Percentiles rank a stretch among this genome's conserved stretches.
phyloP scores from a whole-genome alignment of 2,888 invertebrate genomes.

The Corythucha ciliata region DNA sequence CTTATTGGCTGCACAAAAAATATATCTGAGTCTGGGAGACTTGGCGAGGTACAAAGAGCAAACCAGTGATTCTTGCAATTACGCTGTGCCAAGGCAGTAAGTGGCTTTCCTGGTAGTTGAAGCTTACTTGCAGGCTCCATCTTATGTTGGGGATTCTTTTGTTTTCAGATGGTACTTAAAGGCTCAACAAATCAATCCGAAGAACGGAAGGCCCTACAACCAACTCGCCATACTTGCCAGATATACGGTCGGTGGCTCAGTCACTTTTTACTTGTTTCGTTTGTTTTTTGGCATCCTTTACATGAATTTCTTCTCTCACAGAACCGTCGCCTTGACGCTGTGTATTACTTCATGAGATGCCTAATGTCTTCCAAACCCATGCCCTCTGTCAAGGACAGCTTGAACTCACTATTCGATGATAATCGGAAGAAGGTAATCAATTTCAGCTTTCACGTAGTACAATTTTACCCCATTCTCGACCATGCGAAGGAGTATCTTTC shows the following conservation, averaged over 20 bases:
- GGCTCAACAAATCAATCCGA: conserved; percentile 87
- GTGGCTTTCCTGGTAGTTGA: conserved; percentile 37
- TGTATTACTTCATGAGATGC: conserved; percentile 93
- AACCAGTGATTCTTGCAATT: conserved; percentile 69
- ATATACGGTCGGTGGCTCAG: conserved; percentile 55
- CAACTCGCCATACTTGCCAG: conserved; percentile 86
- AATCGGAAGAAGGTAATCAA: conserved; percentile 75
- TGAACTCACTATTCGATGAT: conserved; percentile 82
- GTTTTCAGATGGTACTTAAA: conserved; percentile 74
- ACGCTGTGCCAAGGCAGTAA: conserved; percentile 63
- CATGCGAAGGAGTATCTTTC: no score
- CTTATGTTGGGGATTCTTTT: background rate
- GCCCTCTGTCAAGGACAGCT: conserved; percentile 80
- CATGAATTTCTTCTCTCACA: conserved; percentile 43
- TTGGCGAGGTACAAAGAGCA: conserved; percentile 83
- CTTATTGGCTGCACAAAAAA: conserved; percentile 75
- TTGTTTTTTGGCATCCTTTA: conserved; percentile 22
- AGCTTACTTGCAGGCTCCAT: background rate
- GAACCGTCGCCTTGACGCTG: conserved; percentile 90
- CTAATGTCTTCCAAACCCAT: conserved; percentile 89
- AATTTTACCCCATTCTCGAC: no score
- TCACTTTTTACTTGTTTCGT: conserved; percentile 18
- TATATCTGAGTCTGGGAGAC: conserved; percentile 84
- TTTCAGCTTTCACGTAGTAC: no score
- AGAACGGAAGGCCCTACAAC: conserved; percentile 90